Percentiles rank a stretch among this genome's conserved stretches.
Conservation (phyloP, 2,113 vertebrate genomes). For the Nyctibius bracteatus region DNA sequence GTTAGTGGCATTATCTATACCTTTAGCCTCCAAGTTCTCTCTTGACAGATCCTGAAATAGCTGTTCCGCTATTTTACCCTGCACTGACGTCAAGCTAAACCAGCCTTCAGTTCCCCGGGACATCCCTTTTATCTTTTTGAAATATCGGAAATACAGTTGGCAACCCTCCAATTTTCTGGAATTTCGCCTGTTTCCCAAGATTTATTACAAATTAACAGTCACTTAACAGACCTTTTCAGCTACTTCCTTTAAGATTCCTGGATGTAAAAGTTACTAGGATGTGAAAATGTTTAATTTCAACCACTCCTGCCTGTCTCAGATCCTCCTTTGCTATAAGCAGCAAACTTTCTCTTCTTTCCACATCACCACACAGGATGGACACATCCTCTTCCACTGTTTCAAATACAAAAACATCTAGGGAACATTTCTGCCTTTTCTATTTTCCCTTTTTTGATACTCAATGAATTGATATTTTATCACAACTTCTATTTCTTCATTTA, state of each 20-base stretch:
- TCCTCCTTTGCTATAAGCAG: not conserved
- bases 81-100: conserved; percentile 21
- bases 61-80: not conserved
- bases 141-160: conserved; percentile 41
- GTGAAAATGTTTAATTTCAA: conserved; percentile 12
- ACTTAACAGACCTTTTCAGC: not conserved
- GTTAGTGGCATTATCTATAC: not conserved
- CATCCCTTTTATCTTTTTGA: conserved; percentile 42
- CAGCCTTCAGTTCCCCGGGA: not conserved
- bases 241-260: conserved; percentile 16
- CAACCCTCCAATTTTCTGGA: conserved; percentile 23
- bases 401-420: not conserved
- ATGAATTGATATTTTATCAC: not conserved
- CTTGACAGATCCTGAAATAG: conserved; percentile 37
- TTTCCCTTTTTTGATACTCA: not conserved
- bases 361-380: not conserved
- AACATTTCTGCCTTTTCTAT: not conserved
- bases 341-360: conserved; percentile 4
- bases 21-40: not conserved
- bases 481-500: not conserved
- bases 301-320: not conserved
- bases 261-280: not conserved
- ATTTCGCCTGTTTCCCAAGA: conserved; percentile 34
- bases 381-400: not conserved
- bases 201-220: conserved; percentile 30